Base-by-base conservation (phyloP, 2,888 invertebrate species). In the Lycophotia porphyrea region DNA sequence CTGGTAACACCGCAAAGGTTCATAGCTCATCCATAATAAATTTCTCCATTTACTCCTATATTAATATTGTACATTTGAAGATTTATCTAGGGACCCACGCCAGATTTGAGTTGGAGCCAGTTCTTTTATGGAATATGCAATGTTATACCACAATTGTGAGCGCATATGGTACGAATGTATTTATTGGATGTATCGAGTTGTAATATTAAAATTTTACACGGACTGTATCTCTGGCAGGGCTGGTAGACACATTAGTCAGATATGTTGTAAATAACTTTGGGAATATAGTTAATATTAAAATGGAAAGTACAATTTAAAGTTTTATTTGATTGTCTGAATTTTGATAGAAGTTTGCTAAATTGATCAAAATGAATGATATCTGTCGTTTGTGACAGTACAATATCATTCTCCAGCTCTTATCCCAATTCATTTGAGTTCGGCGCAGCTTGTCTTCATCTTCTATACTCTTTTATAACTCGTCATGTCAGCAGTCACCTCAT, bases 11-110 rank as follows among this genome's bases (percentile, higher is more conserved):
- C 84, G 74, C 87, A 76, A 80, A 78, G 87, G 80, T 86, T 87
- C 84, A 76, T 81, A 78, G 81, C 86, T 86, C 85, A 85, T 85
- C 78, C 86, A 87, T 88, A 87, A 87, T 87, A 88, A 84, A 88
- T 83, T 84, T 79, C 76, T 69, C 79, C 82, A 85, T 86, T 86
- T 86, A 88, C 78, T 74, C 78, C 76, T 76, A 69, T 82, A 82
- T 88, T 84, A 87, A 87, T 87, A 86, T 86, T 88, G 78, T 82
- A 88, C 71, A 82, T 84, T 79, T 76, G 80, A 82, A 84, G 84
- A 84, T 88, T 88, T 87, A 84, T 84, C 87, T 76, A 70, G 86
- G 85, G 87, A 88, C 82, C 76, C 39, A 69, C 60, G 82, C 74
- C 81, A 82, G 80, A 82, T 88, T 84, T 86, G 88, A 88, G 82